Conservation (phyloP, 2,888 invertebrate species). For the Cylloceria caligata region DNA sequence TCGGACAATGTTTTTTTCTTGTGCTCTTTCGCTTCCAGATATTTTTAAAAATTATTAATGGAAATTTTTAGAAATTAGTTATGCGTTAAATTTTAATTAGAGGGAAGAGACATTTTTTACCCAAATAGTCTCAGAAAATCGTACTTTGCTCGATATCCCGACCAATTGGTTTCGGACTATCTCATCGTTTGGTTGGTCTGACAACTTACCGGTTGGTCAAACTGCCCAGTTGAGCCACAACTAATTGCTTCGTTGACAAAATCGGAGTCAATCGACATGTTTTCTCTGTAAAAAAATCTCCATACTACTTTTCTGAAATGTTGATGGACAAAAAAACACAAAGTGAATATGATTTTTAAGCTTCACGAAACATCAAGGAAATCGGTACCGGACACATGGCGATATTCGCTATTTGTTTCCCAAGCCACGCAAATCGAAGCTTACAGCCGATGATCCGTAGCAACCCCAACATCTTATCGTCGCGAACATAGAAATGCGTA, state of each 20-base stretch:
- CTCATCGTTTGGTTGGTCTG: no score
- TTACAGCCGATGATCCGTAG: neutral
- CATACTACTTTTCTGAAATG: neutral
- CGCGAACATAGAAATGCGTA: slow-evolving; percentile 4
- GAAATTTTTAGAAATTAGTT: neutral
- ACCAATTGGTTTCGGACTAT: no score
- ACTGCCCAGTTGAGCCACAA: no score
- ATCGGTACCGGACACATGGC: neutral
- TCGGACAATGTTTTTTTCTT: neutral
- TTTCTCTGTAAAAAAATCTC: neutral
- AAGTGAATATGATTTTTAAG: neutral
- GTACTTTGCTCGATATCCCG: no score
- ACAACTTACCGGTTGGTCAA: no score
- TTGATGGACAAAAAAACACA: neutral
- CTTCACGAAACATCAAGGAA: neutral
- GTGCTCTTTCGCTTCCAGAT: neutral
- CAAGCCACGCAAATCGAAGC: neutral
- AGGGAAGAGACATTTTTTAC: no score
- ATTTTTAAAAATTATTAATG: neutral
- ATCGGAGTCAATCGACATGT: neutral
- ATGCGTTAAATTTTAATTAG: no score
- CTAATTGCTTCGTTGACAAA: neutral
- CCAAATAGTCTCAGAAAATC: no score
- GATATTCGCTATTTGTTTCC: neutral
- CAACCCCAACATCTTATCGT: neutral